Base-by-base conservation (phyloP, 2,113 vertebrate species). In the Dasyornis broadbenti region DNA sequence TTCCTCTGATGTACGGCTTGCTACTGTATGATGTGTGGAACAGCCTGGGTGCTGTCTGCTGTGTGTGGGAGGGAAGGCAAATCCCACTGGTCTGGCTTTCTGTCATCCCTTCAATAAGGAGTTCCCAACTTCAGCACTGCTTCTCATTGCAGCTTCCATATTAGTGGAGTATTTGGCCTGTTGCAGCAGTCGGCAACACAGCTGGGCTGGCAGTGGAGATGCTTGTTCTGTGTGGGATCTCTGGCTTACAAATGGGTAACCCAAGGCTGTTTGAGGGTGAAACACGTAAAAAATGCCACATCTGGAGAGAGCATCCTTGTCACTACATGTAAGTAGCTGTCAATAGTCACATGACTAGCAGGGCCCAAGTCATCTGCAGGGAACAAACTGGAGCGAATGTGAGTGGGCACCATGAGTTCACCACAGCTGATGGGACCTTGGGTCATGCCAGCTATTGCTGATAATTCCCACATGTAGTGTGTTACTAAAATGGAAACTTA, bases 201-300 rank as follows among this genome's bases (percentile, higher is more conserved):
- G 28, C 21, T 40, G 49, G 23, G 7, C 7, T 89, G 59, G 45
- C 59, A 81, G 50, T 26, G 27, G 30, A 63, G 45, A 6, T 0
- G 0, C 13, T 49, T 0, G 6, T 60, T 78, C 52, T 5, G 1
- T 23, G 10, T n/a, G 50, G 40, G 28, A 44, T 35, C 30, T 54
- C 13, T 63, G 35, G 6, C 20, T 63, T 54, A n/a, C 42, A 23
- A 15, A 49, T 10, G 30, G 30, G 64, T 45, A 47, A 68, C 21
- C 27, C 28, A 37, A 44, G 40, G 68, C 63, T 69, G 23, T 20
- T 53, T 65, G 20, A 59, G 47, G 28, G 50, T 52, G 37, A 86
- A 57, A 53, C 12, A 5, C 27, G 26, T 11, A 14, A 33, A 60
- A 50, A 54, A 15, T 24, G 13, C 64, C 2, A 1, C 19, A 10